Evolutionary conservation across 2,888 invertebrate species (phyloP), one percentile per base, ranked within the genome.

Genomic region (Drosophila hamatofila): DNA sequence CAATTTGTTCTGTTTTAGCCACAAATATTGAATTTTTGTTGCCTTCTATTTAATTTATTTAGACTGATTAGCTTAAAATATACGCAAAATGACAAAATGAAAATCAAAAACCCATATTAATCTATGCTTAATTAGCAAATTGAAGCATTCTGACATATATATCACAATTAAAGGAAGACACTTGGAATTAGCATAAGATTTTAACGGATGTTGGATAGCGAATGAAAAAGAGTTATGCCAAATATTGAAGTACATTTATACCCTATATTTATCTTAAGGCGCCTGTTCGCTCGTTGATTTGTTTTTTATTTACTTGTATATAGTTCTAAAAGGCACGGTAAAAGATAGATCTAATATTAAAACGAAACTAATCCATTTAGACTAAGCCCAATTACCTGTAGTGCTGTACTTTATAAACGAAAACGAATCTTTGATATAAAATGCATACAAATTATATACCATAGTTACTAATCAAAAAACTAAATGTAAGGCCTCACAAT

Each of bases 51-150:
- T 82, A 75, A 80, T 88, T 75, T 81, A 55, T 84, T 80, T 86
- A 91, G 91, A 90, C 91, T 90, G 90, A 90, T 79, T 91, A 91
- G 91, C 88, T 78, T 91, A 91, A 91, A 86, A 78, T 78, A 69
- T 59, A 62, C 75, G 81, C 71, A 73, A 73, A 80, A 56, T 30
- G 27, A 58, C 65, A 78, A 78, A 83, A 55, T 25, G 21, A 37
- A 27, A 18, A 27, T 3, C 16, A 25, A 46, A 35, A 46, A 27
- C 5, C 5, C 3, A 21, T 21, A 66, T 72, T 75, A 67, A 56
- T 57, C 57, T 57, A 55, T 68, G 73, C 69, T 69, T 75, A 51
- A 58, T 64, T 70, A 61, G 61, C 44, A 54, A 72, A 56, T 66
- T 64, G 48, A 27, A 54, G 30, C 33, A 33, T 14, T 42, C 51